Conservation (phyloP, 2,797 vertebrate genomes). For the Propithecus perrieri region DNA sequence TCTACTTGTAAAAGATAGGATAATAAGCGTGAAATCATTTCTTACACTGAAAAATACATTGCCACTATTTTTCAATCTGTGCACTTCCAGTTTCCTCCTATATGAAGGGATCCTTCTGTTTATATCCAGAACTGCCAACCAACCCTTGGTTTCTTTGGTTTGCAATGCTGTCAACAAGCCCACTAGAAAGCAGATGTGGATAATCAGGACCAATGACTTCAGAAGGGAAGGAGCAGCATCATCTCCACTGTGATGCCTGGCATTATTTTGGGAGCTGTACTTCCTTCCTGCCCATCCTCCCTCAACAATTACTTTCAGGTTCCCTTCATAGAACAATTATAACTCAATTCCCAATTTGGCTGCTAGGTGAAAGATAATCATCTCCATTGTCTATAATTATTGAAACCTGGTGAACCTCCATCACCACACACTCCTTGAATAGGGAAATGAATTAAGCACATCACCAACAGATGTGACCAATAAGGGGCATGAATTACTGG, state of each 20-base stretch:
- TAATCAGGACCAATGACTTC: conserved; percentile 57
- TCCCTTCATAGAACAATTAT: conserved; percentile 42
- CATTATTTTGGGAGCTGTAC: not conserved
- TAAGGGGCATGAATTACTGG: conserved; percentile 43
- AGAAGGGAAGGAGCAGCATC: conserved; percentile 13
- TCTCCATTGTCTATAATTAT: conserved; percentile 49
- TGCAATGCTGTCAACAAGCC: conserved; percentile 11
- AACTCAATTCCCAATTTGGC: conserved; percentile 55
- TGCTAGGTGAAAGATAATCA: conserved; percentile 60
- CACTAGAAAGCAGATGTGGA: conserved; percentile 53
- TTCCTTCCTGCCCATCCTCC: conserved; percentile 51
- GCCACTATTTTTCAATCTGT: not conserved
- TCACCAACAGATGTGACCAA: conserved; percentile 68
- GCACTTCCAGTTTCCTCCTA: not conserved
- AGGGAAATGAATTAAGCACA: conserved; percentile 33
- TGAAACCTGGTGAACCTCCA: conserved; percentile 66
- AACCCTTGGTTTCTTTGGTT: not conserved
- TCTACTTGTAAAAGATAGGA: not conserved
- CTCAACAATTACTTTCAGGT: conserved; percentile 56
- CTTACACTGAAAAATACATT: not conserved
- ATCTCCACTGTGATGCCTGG: not conserved
- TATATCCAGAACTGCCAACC: not conserved
- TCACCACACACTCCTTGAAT: not conserved
- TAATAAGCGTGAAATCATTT: not conserved
- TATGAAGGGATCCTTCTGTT: not conserved